A percentile compares a stretch with the other conserved stretches of the same genome.
Evolutionary conservation across 2,888 invertebrate species (phyloP).

Genomic region (Ceriagrion tenellum): DNA sequence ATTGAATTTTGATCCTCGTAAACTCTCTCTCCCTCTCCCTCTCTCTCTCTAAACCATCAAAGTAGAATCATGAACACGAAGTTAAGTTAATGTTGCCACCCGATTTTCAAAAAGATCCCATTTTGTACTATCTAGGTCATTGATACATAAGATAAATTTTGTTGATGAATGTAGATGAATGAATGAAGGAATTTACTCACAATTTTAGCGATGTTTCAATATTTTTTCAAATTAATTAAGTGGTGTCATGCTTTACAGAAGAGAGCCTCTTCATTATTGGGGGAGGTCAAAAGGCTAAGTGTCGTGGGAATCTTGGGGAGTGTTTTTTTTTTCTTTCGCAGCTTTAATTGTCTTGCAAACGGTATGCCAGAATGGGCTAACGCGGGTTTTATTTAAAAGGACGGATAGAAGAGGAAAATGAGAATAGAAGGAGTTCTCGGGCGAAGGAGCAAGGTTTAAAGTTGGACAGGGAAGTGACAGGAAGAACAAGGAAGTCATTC

Average conservation of each 20-base stretch:
- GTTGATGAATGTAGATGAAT: no score
- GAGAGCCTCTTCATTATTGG: constrained; percentile 29
- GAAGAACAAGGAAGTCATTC: constrained; percentile 10
- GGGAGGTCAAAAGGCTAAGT: not conserved
- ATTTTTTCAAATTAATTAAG: no score
- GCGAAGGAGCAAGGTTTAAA: not conserved
- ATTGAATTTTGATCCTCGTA: no score
- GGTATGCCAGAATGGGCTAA: not conserved
- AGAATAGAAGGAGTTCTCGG: not conserved
- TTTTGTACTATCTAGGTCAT: no score
- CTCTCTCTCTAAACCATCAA: no score
- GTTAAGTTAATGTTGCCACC: no score
- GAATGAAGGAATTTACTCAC: not conserved
- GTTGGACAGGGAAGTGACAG: constrained; percentile 22
- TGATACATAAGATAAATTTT: no score
- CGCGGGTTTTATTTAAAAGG: not conserved
- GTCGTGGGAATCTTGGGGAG: not conserved
- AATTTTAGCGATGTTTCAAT: not conserved
- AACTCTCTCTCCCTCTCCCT: no score
- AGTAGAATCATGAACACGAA: no score
- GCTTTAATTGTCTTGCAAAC: constrained; percentile 52
- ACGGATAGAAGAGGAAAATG: not conserved
- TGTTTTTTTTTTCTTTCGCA: not conserved
- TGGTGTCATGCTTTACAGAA: not conserved
- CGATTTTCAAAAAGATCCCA: no score